These are phyloP conservation scores for Cololabis saira DNA, from an alignment of 2,113 vertebrate species.

Conservation along the genomic window DNA sequence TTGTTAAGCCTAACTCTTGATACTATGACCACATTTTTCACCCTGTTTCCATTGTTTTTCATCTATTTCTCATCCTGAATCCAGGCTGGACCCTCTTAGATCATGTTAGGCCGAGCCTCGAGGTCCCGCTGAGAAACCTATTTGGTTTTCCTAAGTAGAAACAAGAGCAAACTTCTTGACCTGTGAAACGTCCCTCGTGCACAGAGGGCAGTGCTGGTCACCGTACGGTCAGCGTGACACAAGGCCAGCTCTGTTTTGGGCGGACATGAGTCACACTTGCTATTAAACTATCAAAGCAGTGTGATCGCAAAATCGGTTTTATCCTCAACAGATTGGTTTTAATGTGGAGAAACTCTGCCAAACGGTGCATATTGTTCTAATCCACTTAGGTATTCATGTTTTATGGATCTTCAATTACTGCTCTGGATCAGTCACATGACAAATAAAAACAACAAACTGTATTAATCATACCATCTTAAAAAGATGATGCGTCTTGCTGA, in stretches of 20 bases:
- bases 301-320: conserved; percentile 37
- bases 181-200: conserved; percentile 34
- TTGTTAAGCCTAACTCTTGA: not conserved
- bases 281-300: conserved; percentile 33
- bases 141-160: conserved; percentile 52
- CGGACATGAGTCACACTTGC: conserved; percentile 34
- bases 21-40: conserved; percentile 15
- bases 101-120: conserved; percentile 55
- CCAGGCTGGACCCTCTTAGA: conserved; percentile 33
- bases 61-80: conserved; percentile 36
- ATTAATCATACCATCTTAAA: conserved; percentile 7
- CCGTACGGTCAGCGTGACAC: conserved; percentile 62
- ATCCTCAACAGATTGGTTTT: conserved; percentile 1
- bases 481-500: conserved; percentile 17
- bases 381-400: not conserved
- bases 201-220: conserved; percentile 59
- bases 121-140: conserved; percentile 51
- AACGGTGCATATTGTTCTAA: not conserved
- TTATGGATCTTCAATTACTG: not conserved
- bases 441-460: conserved; percentile 6
- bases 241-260: conserved; percentile 50
- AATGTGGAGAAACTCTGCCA: conserved; percentile 12
- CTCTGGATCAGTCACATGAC: not conserved
- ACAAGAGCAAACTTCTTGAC: conserved; percentile 31
- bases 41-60: conserved; percentile 33